Base-by-base conservation (phyloP, 2,113 vertebrate species). In the Montifringilla adamsi region DNA sequence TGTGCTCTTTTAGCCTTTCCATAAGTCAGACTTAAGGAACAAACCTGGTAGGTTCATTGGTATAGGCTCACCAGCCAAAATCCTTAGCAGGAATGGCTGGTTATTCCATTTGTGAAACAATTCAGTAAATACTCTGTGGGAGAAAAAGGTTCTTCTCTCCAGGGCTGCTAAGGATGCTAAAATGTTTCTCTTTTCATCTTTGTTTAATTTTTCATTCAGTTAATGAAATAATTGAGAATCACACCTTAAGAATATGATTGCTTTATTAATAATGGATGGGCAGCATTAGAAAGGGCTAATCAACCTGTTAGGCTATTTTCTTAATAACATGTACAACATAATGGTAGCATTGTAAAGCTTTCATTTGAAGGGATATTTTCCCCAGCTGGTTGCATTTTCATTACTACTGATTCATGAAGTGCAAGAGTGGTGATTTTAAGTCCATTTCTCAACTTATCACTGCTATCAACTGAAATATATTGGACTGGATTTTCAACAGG, bases 221-320 rank as follows among this genome's bases (percentile, higher is more conserved):
- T 96, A 94, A 95, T 96, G 68, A 94, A 95, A 90, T 96, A 96
- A 93, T 94, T 95, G 76, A 68, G 64, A 93, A 75, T 88, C 24
- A 41, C 44, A 23, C 41, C 37, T 94, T 93, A 64, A 86, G 91
- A 92, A 33, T 81, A 76, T 86, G 75, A 92, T 92, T 90, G 44
- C 79, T 85, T 81, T 94, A 92, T 96, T 95, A 97, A 94, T 90
- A 96, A 96, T 94, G 85, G 73, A 97, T 78, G 21, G 85, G 41
- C 26, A 75, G n/a, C 43, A 72, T 93, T 88, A 96, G 68, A 93
- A 88, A 86, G 44, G 44, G 64, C 79, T 95, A 93, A 95, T 97
- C 79, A 96, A 84, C 82, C 79, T 92, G 56, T 92, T 94, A 80
- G 68, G 44, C 47, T 88, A 16, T 78, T 88, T 90, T 66, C 93